Percentiles rank a stretch among this genome's conserved stretches.
Conservation (phyloP, 2,113 vertebrate genomes). For the Malurus melanocephalus region DNA sequence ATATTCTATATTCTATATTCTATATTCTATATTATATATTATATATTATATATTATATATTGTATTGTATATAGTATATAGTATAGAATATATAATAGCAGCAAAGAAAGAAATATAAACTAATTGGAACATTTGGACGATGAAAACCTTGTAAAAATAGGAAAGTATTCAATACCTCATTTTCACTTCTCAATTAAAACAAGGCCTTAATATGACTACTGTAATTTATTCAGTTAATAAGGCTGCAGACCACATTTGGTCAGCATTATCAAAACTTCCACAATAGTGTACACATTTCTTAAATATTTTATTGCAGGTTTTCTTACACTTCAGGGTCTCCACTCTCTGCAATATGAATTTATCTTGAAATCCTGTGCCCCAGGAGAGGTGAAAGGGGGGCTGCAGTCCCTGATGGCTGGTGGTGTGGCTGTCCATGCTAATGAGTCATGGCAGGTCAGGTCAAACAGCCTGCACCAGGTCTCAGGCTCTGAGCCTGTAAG, state of each 20-base stretch:
- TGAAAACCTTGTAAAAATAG: background rate
- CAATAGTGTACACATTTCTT: background rate
- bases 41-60: too few species aligned
- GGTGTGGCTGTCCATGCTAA: background rate
- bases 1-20: too few species aligned
- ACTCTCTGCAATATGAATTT: background rate
- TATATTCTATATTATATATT: too few species aligned
- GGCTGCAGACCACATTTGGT: background rate
- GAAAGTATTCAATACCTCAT: background rate
- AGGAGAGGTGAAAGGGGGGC: accelerated
- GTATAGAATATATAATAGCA: background rate
- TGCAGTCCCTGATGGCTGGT: accelerated
- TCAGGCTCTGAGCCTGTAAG: too few species aligned
- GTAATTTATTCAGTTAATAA: background rate
- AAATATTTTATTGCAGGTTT: background rate
- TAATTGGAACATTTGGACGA: background rate
- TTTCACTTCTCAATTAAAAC: background rate
- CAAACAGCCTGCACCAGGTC: background rate
- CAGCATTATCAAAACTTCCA: background rate
- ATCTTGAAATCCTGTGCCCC: background rate
- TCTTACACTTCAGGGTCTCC: background rate
- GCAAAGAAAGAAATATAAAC: background rate
- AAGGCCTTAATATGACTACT: background rate
- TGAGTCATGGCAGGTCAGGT: background rate
- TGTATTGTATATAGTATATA: too few species aligned